Conservation (phyloP, 2,797 vertebrate genomes). For the Fistularia commersonii region DNA sequence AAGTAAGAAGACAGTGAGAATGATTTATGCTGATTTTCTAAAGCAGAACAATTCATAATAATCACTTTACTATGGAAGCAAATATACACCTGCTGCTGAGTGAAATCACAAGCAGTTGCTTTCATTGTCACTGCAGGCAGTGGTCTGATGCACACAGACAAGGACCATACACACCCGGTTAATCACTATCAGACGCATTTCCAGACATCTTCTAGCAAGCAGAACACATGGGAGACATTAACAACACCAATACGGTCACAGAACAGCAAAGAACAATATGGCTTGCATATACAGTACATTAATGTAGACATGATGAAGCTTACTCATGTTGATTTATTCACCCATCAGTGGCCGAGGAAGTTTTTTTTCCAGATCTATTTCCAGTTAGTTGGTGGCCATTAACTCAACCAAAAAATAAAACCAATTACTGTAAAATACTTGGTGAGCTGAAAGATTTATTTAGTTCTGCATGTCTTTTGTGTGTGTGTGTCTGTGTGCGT, state of each 20-base stretch:
- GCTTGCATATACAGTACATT: constrained; percentile 25
- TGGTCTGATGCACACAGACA: constrained; percentile 49
- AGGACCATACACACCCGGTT: constrained; percentile 43
- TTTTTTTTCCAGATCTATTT: constrained; percentile 12
- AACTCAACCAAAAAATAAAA: too few species aligned
- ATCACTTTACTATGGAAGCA: too few species aligned
- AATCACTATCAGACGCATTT: constrained; percentile 59
- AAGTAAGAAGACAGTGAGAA: too few species aligned
- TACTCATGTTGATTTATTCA: constrained; percentile 45
- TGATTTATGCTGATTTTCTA: too few species aligned
- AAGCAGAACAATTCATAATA: too few species aligned
- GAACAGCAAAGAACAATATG: constrained; percentile 27
- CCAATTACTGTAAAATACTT: too few species aligned
- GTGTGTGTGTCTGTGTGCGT: too few species aligned
- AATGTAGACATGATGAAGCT: constrained; percentile 31
- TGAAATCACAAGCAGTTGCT: constrained; percentile 63
- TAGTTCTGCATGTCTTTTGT: too few species aligned
- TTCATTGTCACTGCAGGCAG: constrained; percentile 38
- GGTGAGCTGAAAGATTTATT: too few species aligned
- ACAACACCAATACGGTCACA: constrained; percentile 33
- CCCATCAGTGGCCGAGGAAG: constrained; percentile 23
- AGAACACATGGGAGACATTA: constrained; percentile 58
- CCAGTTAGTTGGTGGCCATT: background rate
- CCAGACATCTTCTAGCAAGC: constrained; percentile 29
- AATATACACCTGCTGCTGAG: constrained; percentile 36